These are phyloP conservation scores for Laothoe populi DNA, from an alignment of 2,888 invertebrate species.

Conservation along the genomic window DNA sequence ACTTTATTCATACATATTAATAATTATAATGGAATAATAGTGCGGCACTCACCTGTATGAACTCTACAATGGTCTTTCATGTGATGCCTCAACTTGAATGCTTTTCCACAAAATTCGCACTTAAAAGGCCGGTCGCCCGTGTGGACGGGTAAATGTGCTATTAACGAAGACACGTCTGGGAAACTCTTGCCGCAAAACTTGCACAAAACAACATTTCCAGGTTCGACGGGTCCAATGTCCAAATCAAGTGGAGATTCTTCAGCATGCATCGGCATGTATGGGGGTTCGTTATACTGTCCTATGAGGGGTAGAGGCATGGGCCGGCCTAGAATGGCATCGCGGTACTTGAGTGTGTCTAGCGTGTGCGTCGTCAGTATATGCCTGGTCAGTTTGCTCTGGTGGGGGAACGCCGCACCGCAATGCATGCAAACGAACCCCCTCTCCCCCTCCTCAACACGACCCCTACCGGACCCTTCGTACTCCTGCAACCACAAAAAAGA, in stretches of 20 bases:
- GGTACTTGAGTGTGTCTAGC: conserved; percentile 94
- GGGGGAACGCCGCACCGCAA: conserved; percentile 94
- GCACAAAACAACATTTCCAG: conserved; percentile 92
- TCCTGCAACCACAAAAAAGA: conserved; percentile 95
- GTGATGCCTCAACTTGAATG: conserved; percentile 95
- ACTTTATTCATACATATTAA: not conserved
- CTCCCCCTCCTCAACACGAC: conserved; percentile 78
- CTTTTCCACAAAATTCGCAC: conserved; percentile 97
- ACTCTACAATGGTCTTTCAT: conserved; percentile 98
- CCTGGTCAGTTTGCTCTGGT: conserved; percentile 95
- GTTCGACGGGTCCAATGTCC: conserved; percentile 86
- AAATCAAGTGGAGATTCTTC: conserved; percentile 86
- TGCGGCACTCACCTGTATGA: conserved; percentile 89
- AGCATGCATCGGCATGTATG: conserved; percentile 79
- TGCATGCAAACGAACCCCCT: conserved; percentile 93
- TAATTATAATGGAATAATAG: conserved; percentile 10
- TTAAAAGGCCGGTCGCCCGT: conserved; percentile 96
- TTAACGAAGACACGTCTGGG: conserved; percentile 94
- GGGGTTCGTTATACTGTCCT: conserved; percentile 77
- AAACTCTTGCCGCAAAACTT: conserved; percentile 97
- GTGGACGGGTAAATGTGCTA: conserved; percentile 94
- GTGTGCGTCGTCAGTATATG: conserved; percentile 96
- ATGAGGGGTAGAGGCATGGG: conserved; percentile 72
- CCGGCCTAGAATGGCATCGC: conserved; percentile 86
- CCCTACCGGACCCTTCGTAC: conserved; percentile 89